phyloP scores from a whole-genome alignment of 2,113 vertebrate genomes.

The Ceyx cyanopectus region DNA sequence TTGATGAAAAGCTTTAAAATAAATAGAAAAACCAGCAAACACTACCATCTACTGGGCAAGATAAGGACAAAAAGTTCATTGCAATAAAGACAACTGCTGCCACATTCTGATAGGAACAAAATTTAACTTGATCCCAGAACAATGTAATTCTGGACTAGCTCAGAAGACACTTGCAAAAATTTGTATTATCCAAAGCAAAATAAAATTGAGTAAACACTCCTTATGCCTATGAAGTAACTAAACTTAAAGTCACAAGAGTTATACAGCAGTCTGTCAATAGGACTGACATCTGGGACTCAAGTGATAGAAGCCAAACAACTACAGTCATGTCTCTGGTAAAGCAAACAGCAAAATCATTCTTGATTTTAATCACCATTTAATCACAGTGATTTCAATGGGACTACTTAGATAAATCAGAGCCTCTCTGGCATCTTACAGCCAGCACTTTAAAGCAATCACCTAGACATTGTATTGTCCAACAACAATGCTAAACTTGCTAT shows the following conservation, averaged over 20 bases:
- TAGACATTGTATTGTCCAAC: not conserved
- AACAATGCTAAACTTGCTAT: not conserved
- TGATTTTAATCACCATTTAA: not conserved
- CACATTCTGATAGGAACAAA: not conserved
- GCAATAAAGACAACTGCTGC: not conserved
- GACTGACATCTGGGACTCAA: not conserved
- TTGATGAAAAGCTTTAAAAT: conserved; percentile 20
- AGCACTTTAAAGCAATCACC: not conserved
- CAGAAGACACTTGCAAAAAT: not conserved
- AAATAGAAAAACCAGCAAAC: conserved; percentile 73
- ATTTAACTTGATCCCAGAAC: not conserved
- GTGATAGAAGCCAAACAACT: not conserved
- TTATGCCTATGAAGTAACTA: not conserved
- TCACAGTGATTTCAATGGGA: not conserved
- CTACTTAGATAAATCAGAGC: not conserved
- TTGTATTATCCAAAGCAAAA: not conserved
- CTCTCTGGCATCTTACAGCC: not conserved
- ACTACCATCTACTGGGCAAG: conserved; percentile 84
- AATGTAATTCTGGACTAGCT: not conserved
- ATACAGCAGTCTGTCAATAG: not conserved
- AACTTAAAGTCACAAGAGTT: not conserved
- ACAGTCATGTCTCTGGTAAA: not conserved
- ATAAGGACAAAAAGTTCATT: conserved; percentile 52
- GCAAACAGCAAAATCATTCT: not conserved
- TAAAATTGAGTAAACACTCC: not conserved